Conservation (phyloP, 2,113 vertebrate genomes). For the Alosa alosa region DNA sequence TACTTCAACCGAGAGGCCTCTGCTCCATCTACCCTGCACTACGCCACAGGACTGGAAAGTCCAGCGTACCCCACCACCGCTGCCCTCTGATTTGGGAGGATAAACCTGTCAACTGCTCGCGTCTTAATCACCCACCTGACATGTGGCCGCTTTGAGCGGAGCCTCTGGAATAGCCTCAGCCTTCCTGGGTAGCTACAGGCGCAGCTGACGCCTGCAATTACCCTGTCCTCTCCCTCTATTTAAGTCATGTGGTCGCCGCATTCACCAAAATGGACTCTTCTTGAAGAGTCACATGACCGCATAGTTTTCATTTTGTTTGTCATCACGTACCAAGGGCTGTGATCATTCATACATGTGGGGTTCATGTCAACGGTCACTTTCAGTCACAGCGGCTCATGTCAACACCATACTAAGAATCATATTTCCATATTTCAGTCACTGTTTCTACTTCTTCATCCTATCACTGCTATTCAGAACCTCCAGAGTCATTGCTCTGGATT, state of each 20-base stretch:
- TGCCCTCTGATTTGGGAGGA: constrained; percentile 5
- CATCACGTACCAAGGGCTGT: background rate
- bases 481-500: background rate
- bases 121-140: constrained; percentile 15
- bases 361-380: background rate
- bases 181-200: background rate
- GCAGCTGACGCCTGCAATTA: constrained; percentile 8
- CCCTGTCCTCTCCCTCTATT: constrained; percentile 15
- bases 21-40: background rate
- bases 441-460: background rate
- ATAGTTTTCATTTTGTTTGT: constrained; percentile 4
- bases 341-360: background rate
- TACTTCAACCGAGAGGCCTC: background rate
- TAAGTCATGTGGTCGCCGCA: background rate
- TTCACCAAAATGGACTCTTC: background rate
- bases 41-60: background rate
- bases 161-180: background rate
- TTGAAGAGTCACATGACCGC: background rate
- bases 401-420: background rate
- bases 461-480: background rate
- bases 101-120: constrained; percentile 11
- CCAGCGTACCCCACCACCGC: background rate
- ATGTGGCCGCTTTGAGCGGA: background rate
- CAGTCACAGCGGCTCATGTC: background rate
- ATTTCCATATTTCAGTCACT: background rate